phyloP scores from a whole-genome alignment of 2,797 vertebrate genomes.

The Sebastes vulpes region DNA sequence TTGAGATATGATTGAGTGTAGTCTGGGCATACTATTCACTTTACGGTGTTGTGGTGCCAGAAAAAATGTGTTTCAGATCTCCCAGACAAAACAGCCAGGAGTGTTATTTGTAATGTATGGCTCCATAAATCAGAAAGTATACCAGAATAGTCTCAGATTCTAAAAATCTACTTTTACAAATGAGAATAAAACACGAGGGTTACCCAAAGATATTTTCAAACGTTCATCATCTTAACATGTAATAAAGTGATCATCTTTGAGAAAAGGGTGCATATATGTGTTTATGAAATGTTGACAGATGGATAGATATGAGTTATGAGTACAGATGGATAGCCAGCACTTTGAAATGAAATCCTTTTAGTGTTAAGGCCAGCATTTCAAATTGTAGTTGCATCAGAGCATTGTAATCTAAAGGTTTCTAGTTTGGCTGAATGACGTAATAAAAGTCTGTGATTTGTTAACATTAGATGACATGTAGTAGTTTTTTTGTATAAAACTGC shows the following conservation, averaged over 20 bases:
- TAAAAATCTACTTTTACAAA: slow-evolving; percentile 13
- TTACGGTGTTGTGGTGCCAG: slow-evolving; percentile 40
- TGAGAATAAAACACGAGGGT: slow-evolving; percentile 25
- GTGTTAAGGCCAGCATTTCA: slow-evolving; percentile 34
- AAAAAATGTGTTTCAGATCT: slow-evolving; percentile 31
- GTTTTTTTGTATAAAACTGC: neutral
- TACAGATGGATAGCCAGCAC: slow-evolving; percentile 23
- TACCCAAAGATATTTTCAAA: neutral
- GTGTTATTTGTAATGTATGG: slow-evolving; percentile 33
- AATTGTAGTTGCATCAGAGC: slow-evolving; percentile 20
- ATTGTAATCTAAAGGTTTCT: neutral
- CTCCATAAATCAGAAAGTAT: slow-evolving; percentile 43
- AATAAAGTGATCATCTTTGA: slow-evolving; percentile 31
- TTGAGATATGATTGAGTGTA: slow-evolving; percentile 1
- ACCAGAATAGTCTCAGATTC: slow-evolving; percentile 2
- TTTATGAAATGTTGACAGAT: slow-evolving; percentile 49
- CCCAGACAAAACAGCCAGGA: slow-evolving; percentile 20
- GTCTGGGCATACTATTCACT: slow-evolving; percentile 12
- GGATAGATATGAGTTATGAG: slow-evolving; percentile 45
- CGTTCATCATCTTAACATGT: slow-evolving; percentile 26
- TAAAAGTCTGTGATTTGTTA: neutral
- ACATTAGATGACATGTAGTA: neutral
- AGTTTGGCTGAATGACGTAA: neutral
- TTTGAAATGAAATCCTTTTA: slow-evolving; percentile 60
- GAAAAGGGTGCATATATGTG: neutral